phyloP scores from a whole-genome alignment of 2,888 invertebrate species.

The Scaptomyza polygonia region DNA sequence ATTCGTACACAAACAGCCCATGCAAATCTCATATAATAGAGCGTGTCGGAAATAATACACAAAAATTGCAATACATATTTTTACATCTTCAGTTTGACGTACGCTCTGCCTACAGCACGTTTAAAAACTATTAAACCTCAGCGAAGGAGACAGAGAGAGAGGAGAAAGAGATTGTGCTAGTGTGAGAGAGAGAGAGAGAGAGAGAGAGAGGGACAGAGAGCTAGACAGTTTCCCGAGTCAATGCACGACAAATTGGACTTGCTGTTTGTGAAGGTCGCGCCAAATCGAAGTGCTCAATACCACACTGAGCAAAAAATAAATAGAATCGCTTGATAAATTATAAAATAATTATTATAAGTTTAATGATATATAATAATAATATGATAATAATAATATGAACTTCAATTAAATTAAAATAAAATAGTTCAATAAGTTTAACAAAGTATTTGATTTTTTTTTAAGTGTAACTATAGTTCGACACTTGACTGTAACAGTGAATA shows the following conservation, averaged over 20 bases:
- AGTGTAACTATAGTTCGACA: background rate
- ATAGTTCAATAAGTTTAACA: no score
- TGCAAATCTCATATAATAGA: constrained; percentile 28
- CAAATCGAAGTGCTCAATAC: constrained; percentile 26
- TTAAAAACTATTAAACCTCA: constrained; percentile 15
- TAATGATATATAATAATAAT: no score
- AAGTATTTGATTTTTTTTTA: background rate
- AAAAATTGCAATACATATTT: constrained; percentile 30
- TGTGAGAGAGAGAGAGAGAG: background rate
- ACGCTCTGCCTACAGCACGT: constrained; percentile 31
- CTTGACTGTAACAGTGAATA: background rate
- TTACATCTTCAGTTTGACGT: constrained; percentile 27
- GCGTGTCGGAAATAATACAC: constrained; percentile 41
- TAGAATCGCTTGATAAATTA: no score
- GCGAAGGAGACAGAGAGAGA: background rate
- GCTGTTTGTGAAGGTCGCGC: constrained; percentile 35
- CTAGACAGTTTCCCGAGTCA: constrained; percentile 35
- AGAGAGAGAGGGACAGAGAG: background rate
- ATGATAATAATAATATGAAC: no score
- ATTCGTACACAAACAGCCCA: background rate
- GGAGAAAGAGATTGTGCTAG: background rate
- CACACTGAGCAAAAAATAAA: background rate
- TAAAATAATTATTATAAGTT: no score
- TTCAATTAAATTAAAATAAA: no score
- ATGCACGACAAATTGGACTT: constrained; percentile 40